Conservation (phyloP, 2,797 vertebrate genomes). For the Falco rusticolus region DNA sequence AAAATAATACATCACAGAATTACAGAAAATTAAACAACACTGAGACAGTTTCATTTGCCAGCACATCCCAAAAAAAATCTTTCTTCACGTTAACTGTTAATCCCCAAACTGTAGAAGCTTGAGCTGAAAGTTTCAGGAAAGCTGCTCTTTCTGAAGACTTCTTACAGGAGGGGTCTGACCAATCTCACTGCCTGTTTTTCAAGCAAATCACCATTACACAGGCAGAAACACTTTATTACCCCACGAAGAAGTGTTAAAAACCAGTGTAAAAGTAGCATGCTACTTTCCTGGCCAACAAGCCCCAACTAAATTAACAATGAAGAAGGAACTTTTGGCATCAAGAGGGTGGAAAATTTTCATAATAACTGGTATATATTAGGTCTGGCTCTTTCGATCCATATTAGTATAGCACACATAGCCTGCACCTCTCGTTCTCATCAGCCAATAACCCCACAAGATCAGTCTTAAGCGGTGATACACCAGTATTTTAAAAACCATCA, state of each 20-base stretch:
- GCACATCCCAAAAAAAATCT: not conserved
- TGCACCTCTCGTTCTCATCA: not conserved
- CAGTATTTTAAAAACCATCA: not conserved
- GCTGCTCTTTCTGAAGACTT: not conserved
- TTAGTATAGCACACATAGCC: not conserved
- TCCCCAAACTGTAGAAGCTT: not conserved
- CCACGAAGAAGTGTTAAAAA: not conserved
- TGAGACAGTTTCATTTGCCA: not conserved
- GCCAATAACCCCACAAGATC: not conserved
- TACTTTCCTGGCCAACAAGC: not conserved
- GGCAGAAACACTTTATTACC: not conserved
- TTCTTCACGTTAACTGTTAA: not conserved
- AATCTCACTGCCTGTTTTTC: not conserved
- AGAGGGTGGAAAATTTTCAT: not conserved
- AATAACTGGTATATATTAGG: not conserved
- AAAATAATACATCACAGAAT: not conserved
- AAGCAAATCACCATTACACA: not conserved
- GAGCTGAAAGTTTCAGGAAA: not conserved
- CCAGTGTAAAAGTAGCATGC: not conserved
- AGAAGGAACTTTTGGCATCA: not conserved
- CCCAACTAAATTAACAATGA: not conserved
- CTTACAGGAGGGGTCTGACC: not conserved
- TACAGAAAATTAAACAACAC: not conserved
- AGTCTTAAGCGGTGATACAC: not conserved
- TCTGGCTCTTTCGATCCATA: not conserved